These are phyloP conservation scores for Drosophila arizonae DNA, from an alignment of 1,140 invertebrate genomes.

Conservation along the genomic window DNA sequence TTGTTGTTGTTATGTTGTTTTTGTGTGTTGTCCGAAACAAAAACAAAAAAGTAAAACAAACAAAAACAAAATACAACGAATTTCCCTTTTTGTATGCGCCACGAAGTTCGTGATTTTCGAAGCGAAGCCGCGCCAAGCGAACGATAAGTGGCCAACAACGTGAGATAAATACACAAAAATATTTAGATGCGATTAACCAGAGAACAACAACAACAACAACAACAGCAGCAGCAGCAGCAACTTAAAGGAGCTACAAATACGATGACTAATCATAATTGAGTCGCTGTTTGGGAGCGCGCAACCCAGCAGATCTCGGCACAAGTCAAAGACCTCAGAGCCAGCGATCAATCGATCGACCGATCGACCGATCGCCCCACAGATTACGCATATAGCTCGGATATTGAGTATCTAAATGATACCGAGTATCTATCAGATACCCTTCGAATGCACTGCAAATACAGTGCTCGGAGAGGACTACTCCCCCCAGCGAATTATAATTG, in stretches of 20 bases:
- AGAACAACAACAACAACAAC: conserved; percentile 6
- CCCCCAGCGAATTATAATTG: conserved; percentile 16
- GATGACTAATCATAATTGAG: conserved; percentile 57
- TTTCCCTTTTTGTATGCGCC: conserved; percentile 70
- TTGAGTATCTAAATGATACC: neutral
- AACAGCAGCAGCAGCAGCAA: conserved; percentile 19
- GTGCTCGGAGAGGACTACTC: neutral
- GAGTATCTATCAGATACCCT: neutral
- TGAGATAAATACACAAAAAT: conserved; percentile 72
- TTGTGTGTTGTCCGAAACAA: conserved; percentile 45
- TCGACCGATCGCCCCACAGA: conserved; percentile 1
- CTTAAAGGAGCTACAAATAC: conserved; percentile 54
- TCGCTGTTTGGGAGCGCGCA: conserved; percentile 11
- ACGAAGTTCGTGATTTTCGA: conserved; percentile 55
- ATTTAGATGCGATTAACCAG: conserved; percentile 52
- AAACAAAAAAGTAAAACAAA: conserved; percentile 34
- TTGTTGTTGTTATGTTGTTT: conserved; percentile 38
- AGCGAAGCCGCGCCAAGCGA: conserved; percentile 10
- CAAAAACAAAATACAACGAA: conserved; percentile 38
- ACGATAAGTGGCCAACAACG: conserved; percentile 61
- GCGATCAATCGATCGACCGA: conserved; percentile 2
- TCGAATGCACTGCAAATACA: conserved; percentile 44
- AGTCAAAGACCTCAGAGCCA: conserved; percentile 37
- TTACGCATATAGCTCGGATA: conserved; percentile 13
- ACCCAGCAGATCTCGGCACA: conserved; percentile 18